phyloP scores from a whole-genome alignment of 2,888 invertebrate genomes.

The Hemithea aestivaria region DNA sequence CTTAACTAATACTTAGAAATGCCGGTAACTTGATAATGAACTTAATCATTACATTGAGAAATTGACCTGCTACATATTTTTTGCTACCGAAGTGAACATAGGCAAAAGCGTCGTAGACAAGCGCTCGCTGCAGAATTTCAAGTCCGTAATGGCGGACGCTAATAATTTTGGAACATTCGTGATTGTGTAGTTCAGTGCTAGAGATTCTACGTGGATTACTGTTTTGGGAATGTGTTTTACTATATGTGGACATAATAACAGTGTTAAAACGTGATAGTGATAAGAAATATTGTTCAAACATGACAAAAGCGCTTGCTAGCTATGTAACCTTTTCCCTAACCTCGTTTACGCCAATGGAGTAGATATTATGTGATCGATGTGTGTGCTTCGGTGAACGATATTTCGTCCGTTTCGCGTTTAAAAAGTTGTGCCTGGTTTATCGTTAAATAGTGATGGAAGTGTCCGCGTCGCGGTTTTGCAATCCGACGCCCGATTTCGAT shows the following conservation, averaged over 20 bases:
- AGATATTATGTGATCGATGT: slow-evolving; percentile 85
- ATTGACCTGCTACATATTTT: slow-evolving; percentile 45
- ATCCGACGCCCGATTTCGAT: slow-evolving; percentile 78
- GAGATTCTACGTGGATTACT: slow-evolving; percentile 53
- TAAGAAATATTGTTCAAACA: slow-evolving; percentile 72
- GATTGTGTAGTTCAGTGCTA: slow-evolving; percentile 76
- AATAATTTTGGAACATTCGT: slow-evolving; percentile 78
- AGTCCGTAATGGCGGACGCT: slow-evolving; percentile 79
- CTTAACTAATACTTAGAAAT: slow-evolving; percentile 5
- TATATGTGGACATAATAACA: slow-evolving; percentile 54
- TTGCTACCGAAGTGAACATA: slow-evolving; percentile 73
- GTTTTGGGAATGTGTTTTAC: slow-evolving; percentile 62
- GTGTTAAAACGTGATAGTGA: slow-evolving; percentile 69
- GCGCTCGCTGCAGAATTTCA: slow-evolving; percentile 72
- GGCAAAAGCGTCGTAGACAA: slow-evolving; percentile 72
- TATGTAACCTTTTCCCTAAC: slow-evolving; percentile 87
- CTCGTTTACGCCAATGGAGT: slow-evolving; percentile 88
- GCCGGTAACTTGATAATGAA: slow-evolving; percentile 2
- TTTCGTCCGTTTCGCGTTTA: slow-evolving; percentile 74
- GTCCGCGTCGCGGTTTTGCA: slow-evolving; percentile 75
- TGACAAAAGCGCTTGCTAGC: slow-evolving; percentile 80
- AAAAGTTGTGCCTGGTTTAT: slow-evolving; percentile 64
- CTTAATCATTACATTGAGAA: slow-evolving; percentile 26
- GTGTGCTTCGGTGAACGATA: slow-evolving; percentile 84
- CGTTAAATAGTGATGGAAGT: slow-evolving; percentile 76